Evolutionary conservation across 2,888 invertebrate species (phyloP), one percentile per base, ranked within the genome.

Genomic region (Neocrepidodera transversa): DNA sequence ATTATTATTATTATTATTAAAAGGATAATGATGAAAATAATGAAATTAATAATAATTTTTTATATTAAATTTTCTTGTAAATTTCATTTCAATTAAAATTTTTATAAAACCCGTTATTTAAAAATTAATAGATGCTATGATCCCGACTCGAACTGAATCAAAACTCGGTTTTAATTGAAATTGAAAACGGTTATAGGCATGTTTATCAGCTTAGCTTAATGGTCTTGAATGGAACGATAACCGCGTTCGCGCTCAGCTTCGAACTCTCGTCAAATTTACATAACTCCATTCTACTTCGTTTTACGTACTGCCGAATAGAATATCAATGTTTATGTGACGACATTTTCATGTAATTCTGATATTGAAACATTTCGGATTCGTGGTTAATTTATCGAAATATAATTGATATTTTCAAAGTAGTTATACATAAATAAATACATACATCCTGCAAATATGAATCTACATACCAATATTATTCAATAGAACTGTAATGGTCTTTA

Each of bases 141-240:
- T 50, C 18, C 36, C 14, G 36, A 20, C 18, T 23, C 14, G 36
- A 20, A 10, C 38, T 20, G 26, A 54, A 45, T 54, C 54, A 47
- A 54, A 58, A 54, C 51, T 58, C 58, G 18, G 32, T 47, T 62
- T 51, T 62, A 62, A 62, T 62, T 54, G 58, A 58, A 62, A 54
- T 50, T 20, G 45, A 49, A 62, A 62, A 58, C 58, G 58, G 58
- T 58, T 62, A 62, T 58, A 35, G 48, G 54, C 54, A 62, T 58
- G 61, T 62, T 51, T 62, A 58, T 54, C 58, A 14, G 61, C 61
- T 58, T 54, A 62, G 61, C 47, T 58, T 58, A 62, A 54, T 62
- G 57, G 54, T 32, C 58, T 50, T 50, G 58, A 62, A 62, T 58
- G 40, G 58, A 36, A 45, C 35, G 58, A 54, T 50, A 58, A 58